phyloP scores from a whole-genome alignment of 2,888 invertebrate species.

The Phlogophora meticulosa region DNA sequence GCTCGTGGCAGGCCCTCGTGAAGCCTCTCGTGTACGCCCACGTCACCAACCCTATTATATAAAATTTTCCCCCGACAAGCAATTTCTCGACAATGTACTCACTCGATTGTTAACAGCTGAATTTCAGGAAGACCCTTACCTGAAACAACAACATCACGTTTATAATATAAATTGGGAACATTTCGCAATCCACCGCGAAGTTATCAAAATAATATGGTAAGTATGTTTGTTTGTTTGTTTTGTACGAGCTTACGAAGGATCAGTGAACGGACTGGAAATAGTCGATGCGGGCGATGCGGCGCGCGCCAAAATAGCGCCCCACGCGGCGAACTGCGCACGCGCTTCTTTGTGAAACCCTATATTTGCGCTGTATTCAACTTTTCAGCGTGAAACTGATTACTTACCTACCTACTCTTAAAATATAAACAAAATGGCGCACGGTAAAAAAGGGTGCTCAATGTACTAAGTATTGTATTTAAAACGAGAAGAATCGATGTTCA shows the following conservation, averaged over 20 bases:
- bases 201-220: constrained; percentile 67
- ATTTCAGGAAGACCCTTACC: constrained; percentile 72
- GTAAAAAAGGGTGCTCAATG: constrained; percentile 23
- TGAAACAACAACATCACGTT: constrained; percentile 74
- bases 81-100: constrained; percentile 31
- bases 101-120: constrained; percentile 39
- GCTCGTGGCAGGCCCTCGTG: background rate
- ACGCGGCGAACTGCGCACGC: constrained; percentile 72
- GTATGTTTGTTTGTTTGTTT: constrained; percentile 71
- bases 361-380: too few species aligned
- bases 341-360: constrained; percentile 56
- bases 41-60: constrained; percentile 35
- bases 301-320: constrained; percentile 81
- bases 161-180: constrained; percentile 62
- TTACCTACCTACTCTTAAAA: constrained; percentile 12
- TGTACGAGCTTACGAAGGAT: constrained; percentile 69
- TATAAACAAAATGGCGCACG: constrained; percentile 23
- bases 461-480: constrained; percentile 57
- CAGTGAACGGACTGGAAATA: constrained; percentile 80
- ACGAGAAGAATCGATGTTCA: constrained; percentile 56
- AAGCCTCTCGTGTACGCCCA: constrained; percentile 46
- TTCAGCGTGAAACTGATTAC: constrained; percentile 35
- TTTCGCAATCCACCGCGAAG: constrained; percentile 71
- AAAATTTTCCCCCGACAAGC: constrained; percentile 31
- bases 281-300: constrained; percentile 70